A percentile compares a stretch with the other conserved stretches of the same genome.
Conservation (phyloP, 1,140 invertebrate genomes). For the Camponotus floridanus region DNA sequence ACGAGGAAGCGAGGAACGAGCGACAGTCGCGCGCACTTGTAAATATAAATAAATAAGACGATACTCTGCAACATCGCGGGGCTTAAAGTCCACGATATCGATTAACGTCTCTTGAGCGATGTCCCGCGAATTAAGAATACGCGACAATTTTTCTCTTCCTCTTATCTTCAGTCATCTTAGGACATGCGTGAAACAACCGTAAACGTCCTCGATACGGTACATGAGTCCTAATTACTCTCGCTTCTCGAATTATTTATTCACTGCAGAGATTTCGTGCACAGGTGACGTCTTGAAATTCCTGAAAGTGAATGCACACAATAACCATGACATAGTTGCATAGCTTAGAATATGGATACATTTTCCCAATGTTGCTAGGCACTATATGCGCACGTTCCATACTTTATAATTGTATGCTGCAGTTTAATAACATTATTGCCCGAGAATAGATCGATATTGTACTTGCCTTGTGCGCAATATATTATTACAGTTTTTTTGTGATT, state of each 20-base stretch:
- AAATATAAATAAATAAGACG: slow-evolving; percentile 51
- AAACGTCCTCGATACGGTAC: background rate
- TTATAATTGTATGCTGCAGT: slow-evolving; percentile 17
- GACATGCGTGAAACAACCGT: background rate
- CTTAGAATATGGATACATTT: slow-evolving; percentile 25
- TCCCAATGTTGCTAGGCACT: background rate
- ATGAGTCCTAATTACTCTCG: slow-evolving; percentile 1
- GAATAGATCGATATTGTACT: slow-evolving; percentile 5
- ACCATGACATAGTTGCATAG: slow-evolving; percentile 50
- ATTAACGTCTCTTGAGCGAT: background rate
- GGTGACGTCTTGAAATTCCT: slow-evolving; percentile 20
- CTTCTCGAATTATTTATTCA: slow-evolving; percentile 22
- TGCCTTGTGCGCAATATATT: background rate
- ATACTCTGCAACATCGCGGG: background rate
- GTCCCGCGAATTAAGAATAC: background rate
- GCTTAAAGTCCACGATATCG: slow-evolving; percentile 5
- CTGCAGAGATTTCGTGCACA: background rate
- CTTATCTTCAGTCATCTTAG: background rate
- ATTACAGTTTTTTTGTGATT: background rate
- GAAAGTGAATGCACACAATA: slow-evolving; percentile 32
- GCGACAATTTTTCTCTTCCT: background rate
- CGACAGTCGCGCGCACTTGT: slow-evolving; percentile 34
- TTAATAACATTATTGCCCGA: slow-evolving; percentile 29
- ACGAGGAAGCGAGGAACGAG: slow-evolving; percentile 14
- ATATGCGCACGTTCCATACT: background rate